phyloP scores from a whole-genome alignment of 2,113 vertebrate species.

The Spilogale gracilis region DNA sequence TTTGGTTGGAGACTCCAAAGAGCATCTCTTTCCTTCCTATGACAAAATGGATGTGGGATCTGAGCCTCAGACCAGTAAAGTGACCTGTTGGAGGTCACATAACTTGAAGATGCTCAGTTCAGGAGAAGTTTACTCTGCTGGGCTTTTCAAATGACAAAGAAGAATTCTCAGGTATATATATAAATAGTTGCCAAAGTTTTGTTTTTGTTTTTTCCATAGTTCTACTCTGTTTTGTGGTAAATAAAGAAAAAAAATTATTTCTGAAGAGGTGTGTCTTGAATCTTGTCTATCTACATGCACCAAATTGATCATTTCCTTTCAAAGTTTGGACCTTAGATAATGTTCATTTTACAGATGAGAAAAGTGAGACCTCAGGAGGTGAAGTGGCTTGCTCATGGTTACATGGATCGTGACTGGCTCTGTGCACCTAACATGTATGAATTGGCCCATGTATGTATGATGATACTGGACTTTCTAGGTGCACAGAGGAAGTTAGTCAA shows the following conservation, averaged over 20 bases:
- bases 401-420: neutral
- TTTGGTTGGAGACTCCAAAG: neutral
- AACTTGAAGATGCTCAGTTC: neutral
- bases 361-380: neutral
- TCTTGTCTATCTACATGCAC: neutral
- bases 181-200: neutral
- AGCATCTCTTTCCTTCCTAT: neutral
- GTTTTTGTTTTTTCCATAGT: neutral
- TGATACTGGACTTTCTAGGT: neutral
- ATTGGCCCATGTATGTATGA: neutral
- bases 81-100: neutral
- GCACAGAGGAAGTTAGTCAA: neutral
- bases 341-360: neutral
- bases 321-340: neutral
- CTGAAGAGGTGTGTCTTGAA: neutral
- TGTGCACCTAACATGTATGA: neutral
- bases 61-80: neutral
- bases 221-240: neutral
- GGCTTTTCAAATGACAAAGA: neutral
- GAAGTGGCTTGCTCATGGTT: neutral
- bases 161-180: neutral
- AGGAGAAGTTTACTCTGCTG: neutral
- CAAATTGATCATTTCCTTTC: neutral
- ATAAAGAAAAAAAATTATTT: neutral
- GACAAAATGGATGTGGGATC: neutral